phyloP scores from a whole-genome alignment of 2,113 vertebrate genomes.

The Macaca mulatta region DNA sequence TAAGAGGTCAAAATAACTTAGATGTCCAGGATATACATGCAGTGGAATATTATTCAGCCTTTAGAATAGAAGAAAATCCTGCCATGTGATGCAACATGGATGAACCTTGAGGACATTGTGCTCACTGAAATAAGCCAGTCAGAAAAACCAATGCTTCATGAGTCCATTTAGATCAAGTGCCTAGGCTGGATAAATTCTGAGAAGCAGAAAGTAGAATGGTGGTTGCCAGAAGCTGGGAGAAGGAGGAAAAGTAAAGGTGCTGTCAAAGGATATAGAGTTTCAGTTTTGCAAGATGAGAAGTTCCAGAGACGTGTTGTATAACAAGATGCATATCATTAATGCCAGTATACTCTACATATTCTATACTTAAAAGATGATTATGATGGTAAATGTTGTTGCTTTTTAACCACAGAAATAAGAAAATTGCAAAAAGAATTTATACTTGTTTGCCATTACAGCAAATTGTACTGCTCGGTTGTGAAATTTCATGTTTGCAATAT shows the following conservation, averaged over 20 bases:
- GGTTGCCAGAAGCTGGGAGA: too few species aligned
- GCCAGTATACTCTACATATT: neutral
- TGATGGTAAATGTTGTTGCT: neutral
- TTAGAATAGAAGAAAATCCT: too few species aligned
- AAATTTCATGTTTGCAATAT: constrained; percentile 79
- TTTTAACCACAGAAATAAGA: neutral
- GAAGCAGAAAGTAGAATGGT: neutral
- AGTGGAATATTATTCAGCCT: too few species aligned
- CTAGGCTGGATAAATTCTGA: neutral
- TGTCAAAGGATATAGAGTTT: neutral
- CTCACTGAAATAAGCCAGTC: too few species aligned
- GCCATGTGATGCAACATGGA: too few species aligned
- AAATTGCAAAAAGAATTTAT: neutral
- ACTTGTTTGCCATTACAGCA: constrained; percentile 40
- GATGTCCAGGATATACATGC: too few species aligned
- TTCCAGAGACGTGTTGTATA: neutral
- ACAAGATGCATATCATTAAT: neutral
- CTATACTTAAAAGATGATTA: neutral
- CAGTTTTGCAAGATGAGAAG: neutral
- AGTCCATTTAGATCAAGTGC: too few species aligned
- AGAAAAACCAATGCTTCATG: too few species aligned
- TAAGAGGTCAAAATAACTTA: too few species aligned
- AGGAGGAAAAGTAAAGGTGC: neutral
- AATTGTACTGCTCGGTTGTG: neutral
- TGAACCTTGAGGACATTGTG: too few species aligned